phyloP scores from a whole-genome alignment of 1,140 invertebrate species.

The Pseudomyrmex dendroicus region DNA sequence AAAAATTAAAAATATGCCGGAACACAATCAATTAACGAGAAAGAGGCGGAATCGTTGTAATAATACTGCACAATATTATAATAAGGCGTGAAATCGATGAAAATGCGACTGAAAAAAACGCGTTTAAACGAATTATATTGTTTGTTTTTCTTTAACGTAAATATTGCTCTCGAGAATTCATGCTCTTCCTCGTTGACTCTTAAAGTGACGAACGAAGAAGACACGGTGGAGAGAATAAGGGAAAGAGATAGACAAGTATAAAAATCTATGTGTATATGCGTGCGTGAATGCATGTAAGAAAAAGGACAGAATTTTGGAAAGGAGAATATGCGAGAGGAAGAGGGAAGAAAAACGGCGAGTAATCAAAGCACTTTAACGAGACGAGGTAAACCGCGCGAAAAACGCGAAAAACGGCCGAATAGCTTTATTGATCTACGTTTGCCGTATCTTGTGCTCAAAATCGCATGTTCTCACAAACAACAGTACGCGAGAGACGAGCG shows the following conservation, averaged over 20 bases:
- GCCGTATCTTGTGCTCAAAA: slow-evolving; percentile 68
- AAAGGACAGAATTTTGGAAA: background rate
- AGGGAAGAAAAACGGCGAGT: background rate
- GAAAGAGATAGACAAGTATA: slow-evolving; percentile 23
- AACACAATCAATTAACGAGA: slow-evolving; percentile 53
- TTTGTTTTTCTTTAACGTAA: slow-evolving; percentile 32
- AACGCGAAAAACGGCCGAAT: slow-evolving; percentile 32
- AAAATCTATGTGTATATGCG: slow-evolving; percentile 23
- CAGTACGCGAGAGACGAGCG: slow-evolving; percentile 28
- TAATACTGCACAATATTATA: slow-evolving; percentile 43
- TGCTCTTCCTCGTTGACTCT: slow-evolving; percentile 53
- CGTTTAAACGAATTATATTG: slow-evolving; percentile 25
- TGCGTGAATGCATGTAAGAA: slow-evolving; percentile 38
- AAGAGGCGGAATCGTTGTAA: slow-evolving; percentile 55
- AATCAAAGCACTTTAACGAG: slow-evolving; percentile 52
- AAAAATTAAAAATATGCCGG: slow-evolving; percentile 3
- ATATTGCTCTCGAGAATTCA: slow-evolving; percentile 31
- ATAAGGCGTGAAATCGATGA: slow-evolving; percentile 27
- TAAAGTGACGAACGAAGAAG: slow-evolving; percentile 43
- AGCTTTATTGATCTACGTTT: slow-evolving; percentile 64
- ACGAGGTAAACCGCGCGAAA: slow-evolving; percentile 5
- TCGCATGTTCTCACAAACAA: slow-evolving; percentile 69
- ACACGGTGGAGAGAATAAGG: background rate
- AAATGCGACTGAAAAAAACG: slow-evolving; percentile 23
- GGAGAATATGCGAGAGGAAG: background rate